Percentiles rank a stretch among this genome's conserved stretches.
Conservation (phyloP, 2,797 vertebrate species). For the Mus minutoides region DNA sequence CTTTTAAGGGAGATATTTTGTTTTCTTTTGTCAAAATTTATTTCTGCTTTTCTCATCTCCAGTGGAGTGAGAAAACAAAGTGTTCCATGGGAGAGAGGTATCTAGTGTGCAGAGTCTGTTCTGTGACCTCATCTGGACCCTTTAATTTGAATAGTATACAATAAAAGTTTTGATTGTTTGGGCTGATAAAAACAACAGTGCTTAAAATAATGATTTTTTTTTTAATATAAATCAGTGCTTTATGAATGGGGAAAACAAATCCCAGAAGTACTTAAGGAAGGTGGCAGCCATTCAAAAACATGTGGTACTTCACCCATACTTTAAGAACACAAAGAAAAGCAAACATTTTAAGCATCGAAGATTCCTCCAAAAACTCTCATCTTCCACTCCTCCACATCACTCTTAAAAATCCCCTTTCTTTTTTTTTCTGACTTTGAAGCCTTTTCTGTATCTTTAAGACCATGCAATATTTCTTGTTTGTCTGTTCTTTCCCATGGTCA, state of each 20-base stretch:
- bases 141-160: conserved; percentile 60
- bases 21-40: conserved; percentile 79
- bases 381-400: neutral
- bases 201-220: conserved; percentile 27
- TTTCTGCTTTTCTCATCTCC: conserved; percentile 68
- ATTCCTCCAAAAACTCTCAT: neutral
- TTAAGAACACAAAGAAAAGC: neutral
- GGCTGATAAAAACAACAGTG: conserved; percentile 4
- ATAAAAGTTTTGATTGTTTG: conserved; percentile 49
- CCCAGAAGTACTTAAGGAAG: neutral
- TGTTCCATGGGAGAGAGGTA: conserved; percentile 67
- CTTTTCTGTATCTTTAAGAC: conserved; percentile 69
- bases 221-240: conserved; percentile 11
- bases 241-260: conserved; percentile 7
- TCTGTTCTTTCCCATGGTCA: conserved; percentile 64
- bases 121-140: conserved; percentile 58
- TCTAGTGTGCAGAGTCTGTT: conserved; percentile 67
- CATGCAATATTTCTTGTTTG: conserved; percentile 57
- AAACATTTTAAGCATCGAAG: neutral
- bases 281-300: neutral
- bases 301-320: neutral
- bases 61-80: conserved; percentile 68
- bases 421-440: neutral
- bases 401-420: neutral
- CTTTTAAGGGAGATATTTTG: conserved; percentile 75